Percentiles rank a stretch among this genome's conserved stretches.
phyloP scores from a whole-genome alignment of 1,140 invertebrate genomes.

The Trigoniulus corallinus region DNA sequence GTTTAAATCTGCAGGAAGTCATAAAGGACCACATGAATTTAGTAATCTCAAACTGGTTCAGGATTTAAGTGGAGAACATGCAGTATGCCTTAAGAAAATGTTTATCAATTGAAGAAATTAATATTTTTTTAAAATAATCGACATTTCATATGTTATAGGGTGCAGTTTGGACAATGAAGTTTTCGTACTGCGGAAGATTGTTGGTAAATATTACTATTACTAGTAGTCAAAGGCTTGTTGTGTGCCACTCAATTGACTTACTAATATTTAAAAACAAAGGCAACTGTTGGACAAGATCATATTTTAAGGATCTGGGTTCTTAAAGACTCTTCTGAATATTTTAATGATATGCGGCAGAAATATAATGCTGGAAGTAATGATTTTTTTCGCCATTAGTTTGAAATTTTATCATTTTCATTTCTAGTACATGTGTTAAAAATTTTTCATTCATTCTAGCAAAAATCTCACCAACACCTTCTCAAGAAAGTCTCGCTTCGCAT shows the following conservation, averaged over 20 bases:
- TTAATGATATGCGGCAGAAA: constrained; percentile 86
- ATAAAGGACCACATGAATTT: constrained; percentile 93
- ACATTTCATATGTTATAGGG: constrained; percentile 28
- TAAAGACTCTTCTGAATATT: constrained; percentile 67
- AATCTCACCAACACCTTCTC: constrained; percentile 61
- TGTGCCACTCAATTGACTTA: neutral
- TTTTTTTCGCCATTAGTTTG: neutral
- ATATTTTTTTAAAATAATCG: neutral
- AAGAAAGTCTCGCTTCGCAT: constrained; percentile 67
- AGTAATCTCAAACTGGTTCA: constrained; percentile 56
- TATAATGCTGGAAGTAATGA: constrained; percentile 56
- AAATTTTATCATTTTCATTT: neutral
- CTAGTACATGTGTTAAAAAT: constrained; percentile 1
- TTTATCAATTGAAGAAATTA: constrained; percentile 1
- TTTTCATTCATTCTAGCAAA: constrained; percentile 17
- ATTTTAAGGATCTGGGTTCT: constrained; percentile 87
- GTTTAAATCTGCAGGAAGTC: constrained; percentile 79
- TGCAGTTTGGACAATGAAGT: constrained; percentile 98
- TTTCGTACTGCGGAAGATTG: constrained; percentile 80
- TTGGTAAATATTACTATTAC: constrained; percentile 28
- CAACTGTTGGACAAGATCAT: constrained; percentile 89
- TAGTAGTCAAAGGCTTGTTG: neutral
- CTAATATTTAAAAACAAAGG: constrained; percentile 23
- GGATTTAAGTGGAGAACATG: constrained; percentile 67
- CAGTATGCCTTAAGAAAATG: constrained; percentile 25